Evolutionary conservation across 2,888 invertebrate genomes (phyloP).

Genomic region (Atethmia centrago): DNA sequence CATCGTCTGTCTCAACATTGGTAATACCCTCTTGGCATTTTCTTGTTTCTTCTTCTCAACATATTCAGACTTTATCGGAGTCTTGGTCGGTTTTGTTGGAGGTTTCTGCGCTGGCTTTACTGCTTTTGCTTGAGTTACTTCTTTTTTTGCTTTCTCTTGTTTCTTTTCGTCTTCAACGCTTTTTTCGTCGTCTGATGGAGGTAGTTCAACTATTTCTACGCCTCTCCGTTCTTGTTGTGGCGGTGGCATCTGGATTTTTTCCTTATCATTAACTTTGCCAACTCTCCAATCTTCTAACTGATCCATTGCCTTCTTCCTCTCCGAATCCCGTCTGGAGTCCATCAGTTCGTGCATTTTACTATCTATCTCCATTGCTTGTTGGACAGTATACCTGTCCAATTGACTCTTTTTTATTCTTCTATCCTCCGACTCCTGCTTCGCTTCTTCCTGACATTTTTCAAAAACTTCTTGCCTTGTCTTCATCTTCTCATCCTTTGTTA

Average conservation of each 20-base stretch:
- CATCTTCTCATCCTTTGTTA: constrained; percentile 90
- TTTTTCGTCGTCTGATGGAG: constrained; percentile 68
- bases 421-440: constrained; percentile 89
- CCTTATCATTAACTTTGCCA: constrained; percentile 50
- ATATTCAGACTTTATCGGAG: constrained; percentile 80
- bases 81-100: constrained; percentile 64
- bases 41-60: constrained; percentile 82
- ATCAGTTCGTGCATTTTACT: constrained; percentile 90
- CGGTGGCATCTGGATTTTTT: neutral
- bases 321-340: constrained; percentile 91
- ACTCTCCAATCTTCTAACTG: constrained; percentile 92
- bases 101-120: constrained; percentile 28
- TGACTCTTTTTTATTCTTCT: constrained; percentile 88
- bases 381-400: constrained; percentile 89
- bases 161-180: constrained; percentile 39
- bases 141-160: constrained; percentile 19
- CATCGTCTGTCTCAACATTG: constrained; percentile 90
- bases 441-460: constrained; percentile 89
- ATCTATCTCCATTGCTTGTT: constrained; percentile 88
- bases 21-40: constrained; percentile 83
- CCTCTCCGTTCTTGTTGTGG: constrained; percentile 60
- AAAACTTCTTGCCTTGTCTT: constrained; percentile 90
- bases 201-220: constrained; percentile 75
- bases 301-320: constrained; percentile 92
- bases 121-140: constrained; percentile 43